Conservation (phyloP, 1,140 invertebrate species). For the Atopsyche davidsoni region DNA sequence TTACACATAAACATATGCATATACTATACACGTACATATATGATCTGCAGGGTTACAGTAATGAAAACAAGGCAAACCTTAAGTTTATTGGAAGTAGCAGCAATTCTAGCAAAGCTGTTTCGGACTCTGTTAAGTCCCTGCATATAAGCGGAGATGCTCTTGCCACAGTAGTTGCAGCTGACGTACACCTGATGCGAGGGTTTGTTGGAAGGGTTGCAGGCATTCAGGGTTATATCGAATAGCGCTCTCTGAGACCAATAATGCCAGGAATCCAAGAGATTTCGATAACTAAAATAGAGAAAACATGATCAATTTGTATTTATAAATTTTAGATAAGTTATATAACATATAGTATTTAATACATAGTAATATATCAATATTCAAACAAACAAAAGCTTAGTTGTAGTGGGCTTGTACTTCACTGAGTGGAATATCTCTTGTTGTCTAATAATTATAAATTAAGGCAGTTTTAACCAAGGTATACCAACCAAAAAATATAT, state of each 20-base stretch:
- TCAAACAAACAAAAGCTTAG: too few species aligned
- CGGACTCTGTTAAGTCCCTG: conserved; percentile 56
- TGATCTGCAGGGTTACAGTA: too few species aligned
- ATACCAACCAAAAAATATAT: too few species aligned
- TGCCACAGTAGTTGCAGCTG: conserved; percentile 91
- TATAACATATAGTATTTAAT: too few species aligned
- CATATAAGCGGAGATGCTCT: conserved; percentile 77
- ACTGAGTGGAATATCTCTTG: not conserved
- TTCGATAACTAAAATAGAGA: conserved; percentile 56
- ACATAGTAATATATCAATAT: too few species aligned
- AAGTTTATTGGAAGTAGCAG: conserved; percentile 56
- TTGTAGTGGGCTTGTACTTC: too few species aligned
- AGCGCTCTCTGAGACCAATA: conserved; percentile 73
- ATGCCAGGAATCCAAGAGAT: conserved; percentile 71
- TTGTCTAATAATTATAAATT: too few species aligned
- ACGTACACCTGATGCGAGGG: conserved; percentile 76
- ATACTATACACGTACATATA: too few species aligned
- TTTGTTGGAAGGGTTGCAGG: conserved; percentile 54
- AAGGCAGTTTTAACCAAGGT: too few species aligned
- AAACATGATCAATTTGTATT: conserved; percentile 7
- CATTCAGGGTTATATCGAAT: conserved; percentile 65
- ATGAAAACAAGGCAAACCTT: too few species aligned
- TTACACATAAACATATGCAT: too few species aligned
- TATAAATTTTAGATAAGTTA: too few species aligned
- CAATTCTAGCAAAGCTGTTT: conserved; percentile 56